These are phyloP conservation scores for Andrena fulva DNA, from an alignment of 2,888 invertebrate species.

Conservation along the genomic window DNA sequence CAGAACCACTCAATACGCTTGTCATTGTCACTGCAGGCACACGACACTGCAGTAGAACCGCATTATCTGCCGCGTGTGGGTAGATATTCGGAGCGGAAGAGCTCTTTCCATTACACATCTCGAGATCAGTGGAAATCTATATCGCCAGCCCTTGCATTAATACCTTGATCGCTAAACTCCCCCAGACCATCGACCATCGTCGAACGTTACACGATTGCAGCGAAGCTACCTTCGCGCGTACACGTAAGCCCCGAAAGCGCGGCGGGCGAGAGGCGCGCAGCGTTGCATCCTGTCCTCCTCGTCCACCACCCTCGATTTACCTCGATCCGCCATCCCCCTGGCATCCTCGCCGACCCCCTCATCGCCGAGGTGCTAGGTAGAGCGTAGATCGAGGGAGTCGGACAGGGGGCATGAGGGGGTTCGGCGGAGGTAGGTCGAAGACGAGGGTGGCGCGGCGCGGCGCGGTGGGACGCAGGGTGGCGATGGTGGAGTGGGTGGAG, in stretches of 20 bases:
- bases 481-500: conserved; percentile 76
- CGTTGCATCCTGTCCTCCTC: conserved; percentile 17
- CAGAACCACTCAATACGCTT: too few species aligned
- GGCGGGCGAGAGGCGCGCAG: conserved; percentile 64
- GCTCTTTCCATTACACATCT: too few species aligned
- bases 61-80: too few species aligned
- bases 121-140: background rate
- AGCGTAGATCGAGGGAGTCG: conserved; percentile 61
- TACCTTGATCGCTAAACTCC: background rate
- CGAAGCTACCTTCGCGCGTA: conserved; percentile 70
- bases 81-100: too few species aligned
- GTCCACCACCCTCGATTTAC: conserved; percentile 34
- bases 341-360: conserved; percentile 50
- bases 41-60: too few species aligned
- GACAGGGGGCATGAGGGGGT: conserved; percentile 34
- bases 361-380: conserved; percentile 58
- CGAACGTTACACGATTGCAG: conserved; percentile 15
- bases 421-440: conserved; percentile 36
- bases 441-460: conserved; percentile 34
- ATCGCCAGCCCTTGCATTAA: background rate
- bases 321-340: conserved; percentile 38
- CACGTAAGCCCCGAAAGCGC: conserved; percentile 75
- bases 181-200: background rate
- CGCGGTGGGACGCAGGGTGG: conserved; percentile 52
- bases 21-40: too few species aligned